Evolutionary conservation across 2,797 vertebrate species (phyloP).

Genomic region (Staurois parvus): DNA sequence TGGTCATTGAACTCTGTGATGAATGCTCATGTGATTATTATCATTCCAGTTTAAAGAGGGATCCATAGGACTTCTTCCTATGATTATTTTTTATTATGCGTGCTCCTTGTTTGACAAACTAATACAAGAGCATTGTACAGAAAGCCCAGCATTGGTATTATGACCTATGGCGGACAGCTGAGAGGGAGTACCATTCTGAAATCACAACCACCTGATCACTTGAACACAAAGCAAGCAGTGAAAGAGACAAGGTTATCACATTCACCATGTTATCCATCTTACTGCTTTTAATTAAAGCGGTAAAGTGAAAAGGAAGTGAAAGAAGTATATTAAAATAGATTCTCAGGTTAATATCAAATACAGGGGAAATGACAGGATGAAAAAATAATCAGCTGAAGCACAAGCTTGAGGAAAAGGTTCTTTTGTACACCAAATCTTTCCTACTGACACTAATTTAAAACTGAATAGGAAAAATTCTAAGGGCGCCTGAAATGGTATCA

Average conservation of each 20-base stretch:
- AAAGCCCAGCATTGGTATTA: background rate
- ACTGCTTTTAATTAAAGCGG: slow-evolving; percentile 7
- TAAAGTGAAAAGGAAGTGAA: slow-evolving; percentile 6
- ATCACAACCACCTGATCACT: background rate
- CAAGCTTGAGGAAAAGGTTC: background rate
- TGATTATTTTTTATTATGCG: too few species aligned
- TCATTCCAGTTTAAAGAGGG: too few species aligned
- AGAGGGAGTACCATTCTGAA: background rate
- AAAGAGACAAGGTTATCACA: background rate
- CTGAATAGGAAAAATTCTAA: background rate
- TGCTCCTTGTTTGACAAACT: too few species aligned
- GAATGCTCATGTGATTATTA: too few species aligned
- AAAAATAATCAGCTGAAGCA: slow-evolving; percentile 22
- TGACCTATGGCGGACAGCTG: background rate
- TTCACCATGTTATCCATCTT: slow-evolving; percentile 7
- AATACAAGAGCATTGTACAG: background rate
- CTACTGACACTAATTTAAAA: background rate
- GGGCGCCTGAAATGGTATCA: background rate
- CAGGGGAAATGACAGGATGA: slow-evolving; percentile 14
- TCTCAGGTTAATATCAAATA: slow-evolving; percentile 15
- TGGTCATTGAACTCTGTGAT: too few species aligned
- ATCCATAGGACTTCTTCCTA: too few species aligned
- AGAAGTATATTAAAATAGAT: background rate
- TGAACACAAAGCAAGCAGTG: background rate
- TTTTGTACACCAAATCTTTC: background rate